phyloP scores from a whole-genome alignment of 2,113 vertebrate genomes.

The Myiozetetes cayanensis region DNA sequence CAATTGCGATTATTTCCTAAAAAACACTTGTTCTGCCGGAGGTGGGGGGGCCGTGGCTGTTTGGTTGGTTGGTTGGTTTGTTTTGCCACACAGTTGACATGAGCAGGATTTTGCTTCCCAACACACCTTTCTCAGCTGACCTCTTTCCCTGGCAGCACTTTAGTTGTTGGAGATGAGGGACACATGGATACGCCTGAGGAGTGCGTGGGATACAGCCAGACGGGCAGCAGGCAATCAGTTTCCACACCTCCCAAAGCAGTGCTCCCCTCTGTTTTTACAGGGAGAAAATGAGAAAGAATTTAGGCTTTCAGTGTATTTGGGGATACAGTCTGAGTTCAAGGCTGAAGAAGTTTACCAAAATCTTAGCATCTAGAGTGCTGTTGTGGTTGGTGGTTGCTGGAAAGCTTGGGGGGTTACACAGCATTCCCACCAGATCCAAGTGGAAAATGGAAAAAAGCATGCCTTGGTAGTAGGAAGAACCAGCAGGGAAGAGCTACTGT shows the following conservation, averaged over 20 bases:
- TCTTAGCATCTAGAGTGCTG: neutral
- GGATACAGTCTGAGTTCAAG: neutral
- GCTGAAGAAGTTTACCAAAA: neutral
- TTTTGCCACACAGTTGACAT: neutral
- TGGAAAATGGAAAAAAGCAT: neutral
- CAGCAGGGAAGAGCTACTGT: neutral
- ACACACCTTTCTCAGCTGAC: neutral
- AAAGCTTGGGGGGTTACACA: accelerated
- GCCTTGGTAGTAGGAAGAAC: neutral
- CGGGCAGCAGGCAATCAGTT: neutral
- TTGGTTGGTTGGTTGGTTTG: neutral
- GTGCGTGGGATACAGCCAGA: neutral
- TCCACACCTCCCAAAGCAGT: neutral
- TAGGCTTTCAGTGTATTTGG: neutral
- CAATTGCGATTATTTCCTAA: neutral
- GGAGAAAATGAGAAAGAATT: neutral
- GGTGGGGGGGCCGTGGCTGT: neutral
- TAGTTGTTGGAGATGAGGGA: neutral
- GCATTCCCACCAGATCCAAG: neutral
- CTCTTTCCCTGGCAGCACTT: neutral
- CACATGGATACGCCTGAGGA: accelerated
- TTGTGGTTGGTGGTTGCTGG: neutral
- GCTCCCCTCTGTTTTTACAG: neutral
- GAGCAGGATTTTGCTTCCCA: neutral
- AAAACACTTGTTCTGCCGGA: neutral